These are phyloP conservation scores for Hestina assimilis DNA, from an alignment of 1,140 invertebrate genomes.

Conservation along the genomic window DNA sequence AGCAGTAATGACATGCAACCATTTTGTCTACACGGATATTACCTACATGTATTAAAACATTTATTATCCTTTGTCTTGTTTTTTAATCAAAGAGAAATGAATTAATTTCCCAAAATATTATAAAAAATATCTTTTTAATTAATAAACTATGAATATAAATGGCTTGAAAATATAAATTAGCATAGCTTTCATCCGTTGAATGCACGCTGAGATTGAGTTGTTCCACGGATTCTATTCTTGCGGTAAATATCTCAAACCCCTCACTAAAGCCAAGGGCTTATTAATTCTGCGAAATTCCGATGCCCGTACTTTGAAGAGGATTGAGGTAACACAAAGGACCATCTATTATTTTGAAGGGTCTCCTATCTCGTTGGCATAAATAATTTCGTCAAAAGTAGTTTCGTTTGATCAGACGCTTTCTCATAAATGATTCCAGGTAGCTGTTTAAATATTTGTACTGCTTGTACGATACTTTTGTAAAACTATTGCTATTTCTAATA, in stretches of 20 bases:
- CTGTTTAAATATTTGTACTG: too few species aligned
- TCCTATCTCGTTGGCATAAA: slow-evolving; percentile 34
- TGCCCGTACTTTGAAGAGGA: slow-evolving; percentile 41
- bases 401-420: not conserved
- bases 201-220: slow-evolving; percentile 21
- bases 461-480: too few species aligned
- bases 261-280: slow-evolving; percentile 46
- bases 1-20: too few species aligned
- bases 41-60: too few species aligned
- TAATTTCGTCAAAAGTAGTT: slow-evolving; percentile 21
- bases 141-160: not conserved
- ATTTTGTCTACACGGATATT: too few species aligned
- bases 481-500: too few species aligned
- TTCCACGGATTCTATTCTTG: slow-evolving; percentile 33
- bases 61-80: too few species aligned
- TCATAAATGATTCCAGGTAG: not conserved
- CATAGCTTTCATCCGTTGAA: slow-evolving; percentile 13
- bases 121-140: too few species aligned
- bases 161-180: slow-evolving; percentile 5
- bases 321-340: slow-evolving; percentile 45
- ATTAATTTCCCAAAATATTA: too few species aligned
- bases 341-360: slow-evolving; percentile 47
- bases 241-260: slow-evolving; percentile 50
- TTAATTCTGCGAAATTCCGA: slow-evolving; percentile 53
- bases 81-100: too few species aligned